Evolutionary conservation across 2,797 vertebrate genomes (phyloP), one percentile per base, ranked within the genome.

Genomic region (Enteromius argenteus): DNA sequence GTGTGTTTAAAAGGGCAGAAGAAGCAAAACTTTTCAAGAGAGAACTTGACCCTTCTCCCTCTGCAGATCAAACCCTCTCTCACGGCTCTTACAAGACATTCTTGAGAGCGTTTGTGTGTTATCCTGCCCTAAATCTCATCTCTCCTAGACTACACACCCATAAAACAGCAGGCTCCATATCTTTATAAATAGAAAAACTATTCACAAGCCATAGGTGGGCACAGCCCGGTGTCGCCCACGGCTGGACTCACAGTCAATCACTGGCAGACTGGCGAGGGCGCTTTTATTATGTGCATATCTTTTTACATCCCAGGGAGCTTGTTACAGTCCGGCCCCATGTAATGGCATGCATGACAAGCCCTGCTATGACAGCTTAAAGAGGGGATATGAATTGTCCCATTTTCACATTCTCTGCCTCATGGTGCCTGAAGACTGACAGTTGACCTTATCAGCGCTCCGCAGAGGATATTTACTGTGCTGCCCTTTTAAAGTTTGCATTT

Each of bases 201-300:
- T 86, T 87, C 71, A 79, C 44, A 39, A 84, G 74, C 79, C 74
- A 77, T 80, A 77, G 81, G 81, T 84, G 84, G 88, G 88, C 86
- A 84, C 84, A 80, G 86, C 80, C 86, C 75, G 66, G 79, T 19
- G 79, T 83, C 84, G 75, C 86, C 88, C 82, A 32, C 81, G 44
- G 76, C 84, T 66, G 79, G 58, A 67, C 73, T 64, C 64, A 13
- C 84, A 83, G 86, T 89, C 88, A 87, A 84, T 89, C 88, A 89
- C 79, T 30, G 76, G 79, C 84, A 83, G 86, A 79, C 60, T 72
- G 78, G 82, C 75, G 86, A 84, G 83, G 84, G 86, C 80, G 67
- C 81, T 88, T 88, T 88, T 87, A 90, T 87, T 88, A 88, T 90
- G 87, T 85, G 89, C 89, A 90, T 90, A 86, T 85, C 86, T 88